Evolutionary conservation across 2,888 invertebrate species (phyloP), one percentile per base, ranked within the genome.

Genomic region (Odontothrips loti): DNA sequence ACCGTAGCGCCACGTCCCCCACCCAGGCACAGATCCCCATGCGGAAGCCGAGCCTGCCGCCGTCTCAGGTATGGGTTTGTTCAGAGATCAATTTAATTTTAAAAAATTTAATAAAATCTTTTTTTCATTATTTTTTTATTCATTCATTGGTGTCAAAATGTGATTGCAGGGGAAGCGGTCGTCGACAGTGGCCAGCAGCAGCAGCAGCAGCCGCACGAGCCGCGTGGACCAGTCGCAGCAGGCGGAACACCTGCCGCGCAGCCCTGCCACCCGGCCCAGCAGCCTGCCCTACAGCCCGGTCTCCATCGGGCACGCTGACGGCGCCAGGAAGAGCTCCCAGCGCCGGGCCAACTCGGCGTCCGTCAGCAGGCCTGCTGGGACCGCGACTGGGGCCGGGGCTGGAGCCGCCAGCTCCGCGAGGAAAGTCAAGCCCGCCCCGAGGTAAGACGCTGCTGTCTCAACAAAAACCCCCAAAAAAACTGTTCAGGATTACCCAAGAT

Each of bases 251-350:
- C 34, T 43, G 68, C 68, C 23, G 4, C 68, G 80, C 47, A 82
- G 82, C 15, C 81, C 83, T 20, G 82, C 87, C 20, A 87, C 90
- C 20, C 87, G 93, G 82, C 93, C 93, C 0, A 91, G 93, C 84
- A 93, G 93, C 83, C 87, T 94, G 84, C 93, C 93, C 29, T 93
- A 93, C 87, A 91, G 92, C 23, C 68, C 68, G 9, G 68, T 75
- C 34, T 43, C 34, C 34, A 43, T 2, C 17, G 58, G 58, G 15
- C 58, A 17, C n/a, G 8, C 68, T 23, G 68, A 68, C 23, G 68
- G 20, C n/a, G 23, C 47, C 20, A 80, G 48, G 80, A 80, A 80
- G 48, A 80, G 12, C 12, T 6, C 48, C 15, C 80, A 80, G 11
- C 80, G 51, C 17, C 48, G 80, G 12, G 80, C 80, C 23, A 80